Evolutionary conservation across 2,113 vertebrate genomes (phyloP), one percentile per base, ranked within the genome.

Genomic region (Strigops habroptila): DNA sequence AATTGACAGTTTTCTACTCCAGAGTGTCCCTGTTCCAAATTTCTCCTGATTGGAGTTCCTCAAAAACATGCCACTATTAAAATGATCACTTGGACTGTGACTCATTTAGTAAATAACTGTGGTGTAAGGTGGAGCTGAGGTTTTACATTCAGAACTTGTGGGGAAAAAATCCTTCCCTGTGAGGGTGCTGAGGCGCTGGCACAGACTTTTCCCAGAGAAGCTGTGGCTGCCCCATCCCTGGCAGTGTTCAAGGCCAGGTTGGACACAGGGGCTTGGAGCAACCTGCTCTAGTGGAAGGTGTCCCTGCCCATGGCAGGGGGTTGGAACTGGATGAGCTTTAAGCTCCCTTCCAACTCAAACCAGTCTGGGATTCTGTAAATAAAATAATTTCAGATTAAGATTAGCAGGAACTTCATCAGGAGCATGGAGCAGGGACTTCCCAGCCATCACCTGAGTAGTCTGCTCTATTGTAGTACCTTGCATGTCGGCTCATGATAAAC

Each of bases 381-480:
- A 11, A 39, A 33, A 21, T 39, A 0, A 35, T 52, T 82, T 52
- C 28, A 59, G 57, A 25, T 71, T 14, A 57, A 16, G 24, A 44
- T 24, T 18, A 41, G 35, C 33, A 44, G 63, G 31, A 41, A 10
- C 18, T 53, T 30, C 1, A 1, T 39, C 49, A 30, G 22, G 39
- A 63, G 52, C 10, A 8, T 2, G 2, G 63, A 55, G 67, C n/a
- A 4, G 31, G 24, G 19, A 18, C 8, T 62, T 51, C 48, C 14
- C 17, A 48, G 52, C 60, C 18, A 6, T 55, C 8, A 8, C 17
- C 23, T 1, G 0, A 46, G 44, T 3, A 23, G 6, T 9, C 23
- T 12, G 2, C 22, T 71, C 33, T 27, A 12, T 59, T 71, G 71
- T 35, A 59, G 49, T 27, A 6, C 7, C 0, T 24, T 22, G 24